Conservation (phyloP, 2,113 vertebrate species). For the Balaeniceps rex region DNA sequence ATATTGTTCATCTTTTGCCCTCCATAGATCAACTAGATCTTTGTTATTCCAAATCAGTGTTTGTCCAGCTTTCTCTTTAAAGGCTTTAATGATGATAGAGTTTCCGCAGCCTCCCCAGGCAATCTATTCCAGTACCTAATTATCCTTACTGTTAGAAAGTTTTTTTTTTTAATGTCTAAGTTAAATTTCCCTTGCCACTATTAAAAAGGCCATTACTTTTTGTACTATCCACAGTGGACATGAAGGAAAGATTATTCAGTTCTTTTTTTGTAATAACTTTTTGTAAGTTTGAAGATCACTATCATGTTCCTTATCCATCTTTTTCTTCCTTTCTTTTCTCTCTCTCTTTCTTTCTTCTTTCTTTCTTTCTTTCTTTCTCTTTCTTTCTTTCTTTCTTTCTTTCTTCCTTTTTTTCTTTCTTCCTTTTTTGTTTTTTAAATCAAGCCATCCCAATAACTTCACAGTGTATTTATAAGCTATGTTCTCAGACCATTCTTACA, state of each 20-base stretch:
- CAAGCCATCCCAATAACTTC: not conserved
- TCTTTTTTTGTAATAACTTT: not conserved
- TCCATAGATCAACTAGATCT: not conserved
- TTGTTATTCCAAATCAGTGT: not conserved
- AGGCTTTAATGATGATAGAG: not conserved
- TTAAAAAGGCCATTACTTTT: slow-evolving; percentile 5
- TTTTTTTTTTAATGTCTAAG: not conserved
- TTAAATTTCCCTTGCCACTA: not conserved
- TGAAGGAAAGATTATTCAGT: not conserved
- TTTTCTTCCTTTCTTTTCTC: too few species aligned
- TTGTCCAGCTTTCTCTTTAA: slow-evolving; percentile 15
- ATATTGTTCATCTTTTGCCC: not conserved
- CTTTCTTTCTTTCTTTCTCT: too few species aligned
- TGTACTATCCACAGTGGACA: not conserved
- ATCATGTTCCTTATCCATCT: not conserved
- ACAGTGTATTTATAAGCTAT: not conserved
- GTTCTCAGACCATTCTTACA: not conserved
- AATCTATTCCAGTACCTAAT: not conserved
- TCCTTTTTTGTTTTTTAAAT: not conserved
- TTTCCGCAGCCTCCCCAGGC: not conserved
- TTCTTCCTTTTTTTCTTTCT: too few species aligned
- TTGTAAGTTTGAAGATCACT: not conserved
- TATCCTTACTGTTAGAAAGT: not conserved
- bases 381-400: too few species aligned
- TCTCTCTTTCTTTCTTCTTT: too few species aligned